Conservation (phyloP, 2,888 invertebrate genomes). For the Gryllus longicercus region DNA sequence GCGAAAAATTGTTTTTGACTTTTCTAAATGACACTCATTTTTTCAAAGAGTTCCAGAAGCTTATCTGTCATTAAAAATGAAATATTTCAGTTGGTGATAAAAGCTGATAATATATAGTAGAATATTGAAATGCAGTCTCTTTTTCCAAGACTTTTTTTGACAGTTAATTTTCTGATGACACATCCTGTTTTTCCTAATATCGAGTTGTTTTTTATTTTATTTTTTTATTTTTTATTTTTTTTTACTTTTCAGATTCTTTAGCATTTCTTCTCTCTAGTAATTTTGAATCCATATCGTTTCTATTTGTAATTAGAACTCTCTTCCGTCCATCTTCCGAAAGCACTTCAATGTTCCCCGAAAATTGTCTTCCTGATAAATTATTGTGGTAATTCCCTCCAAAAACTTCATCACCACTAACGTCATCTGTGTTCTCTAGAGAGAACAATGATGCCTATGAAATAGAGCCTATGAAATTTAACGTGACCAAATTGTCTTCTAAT, state of each 20-base stretch:
- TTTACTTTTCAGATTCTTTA: background rate
- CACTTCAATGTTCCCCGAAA: background rate
- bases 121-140: background rate
- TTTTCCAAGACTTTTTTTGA: background rate
- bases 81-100: background rate
- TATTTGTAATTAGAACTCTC: background rate
- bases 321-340: background rate
- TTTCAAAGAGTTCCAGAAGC: background rate
- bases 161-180: background rate
- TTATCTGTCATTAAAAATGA: background rate
- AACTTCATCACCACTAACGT: slow-evolving; percentile 21
- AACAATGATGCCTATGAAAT: background rate
- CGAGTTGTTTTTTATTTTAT: background rate
- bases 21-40: background rate
- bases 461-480: background rate
- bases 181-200: background rate
- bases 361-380: background rate
- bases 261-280: background rate
- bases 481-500: background rate
- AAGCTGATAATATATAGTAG: background rate
- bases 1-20: slow-evolving; percentile 4
- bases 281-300: background rate
- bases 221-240: too few relatives aligned
- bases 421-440: background rate
- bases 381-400: background rate